A percentile compares a stretch with the other conserved stretches of the same genome.
phyloP scores from a whole-genome alignment of 30 jellyfish, hydroid and myxozoan species.

The Mastigias papua region DNA sequence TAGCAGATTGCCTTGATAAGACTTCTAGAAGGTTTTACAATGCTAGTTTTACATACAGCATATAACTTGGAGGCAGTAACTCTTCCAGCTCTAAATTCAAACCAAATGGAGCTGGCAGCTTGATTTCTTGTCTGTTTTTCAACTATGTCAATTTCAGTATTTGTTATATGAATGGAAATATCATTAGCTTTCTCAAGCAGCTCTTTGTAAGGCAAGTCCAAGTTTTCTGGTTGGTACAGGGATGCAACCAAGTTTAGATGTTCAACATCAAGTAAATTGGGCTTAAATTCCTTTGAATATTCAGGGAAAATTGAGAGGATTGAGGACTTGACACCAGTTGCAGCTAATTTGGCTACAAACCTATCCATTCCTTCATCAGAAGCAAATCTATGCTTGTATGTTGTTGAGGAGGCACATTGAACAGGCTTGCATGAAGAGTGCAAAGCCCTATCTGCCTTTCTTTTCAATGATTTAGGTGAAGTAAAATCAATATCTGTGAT shows the following conservation, averaged over 20 bases:
- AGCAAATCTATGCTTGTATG: not conserved
- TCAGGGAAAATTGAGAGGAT: constrained; percentile 13
- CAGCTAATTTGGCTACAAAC: constrained; percentile 14
- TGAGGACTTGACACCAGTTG: not conserved
- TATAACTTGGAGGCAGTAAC: constrained; percentile 40
- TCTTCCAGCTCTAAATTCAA: constrained; percentile 37
- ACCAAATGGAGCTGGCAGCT: constrained; percentile 6
- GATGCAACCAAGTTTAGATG: not conserved
- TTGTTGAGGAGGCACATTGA: not conserved
- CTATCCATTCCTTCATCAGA: not conserved
- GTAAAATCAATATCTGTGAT: constrained; percentile 8
- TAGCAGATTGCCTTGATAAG: constrained; percentile 35
- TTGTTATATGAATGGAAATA: not conserved
- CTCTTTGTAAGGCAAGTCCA: not conserved
- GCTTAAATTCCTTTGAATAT: constrained; percentile 7
- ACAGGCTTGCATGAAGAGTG: not conserved
- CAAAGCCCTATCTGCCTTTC: not conserved
- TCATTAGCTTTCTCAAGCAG: constrained; percentile 2
- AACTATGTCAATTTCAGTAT: not conserved
- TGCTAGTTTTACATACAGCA: constrained; percentile 14
- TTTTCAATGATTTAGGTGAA: not conserved
- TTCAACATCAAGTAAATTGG: not conserved
- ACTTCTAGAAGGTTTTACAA: constrained; percentile 22
- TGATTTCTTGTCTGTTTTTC: constrained; percentile 44
- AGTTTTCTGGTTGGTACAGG: not conserved